A percentile compares a stretch with the other conserved stretches of the same genome.
Evolutionary conservation across 2,888 invertebrate genomes (phyloP).

Genomic region (Cecidostiba fungosa): DNA sequence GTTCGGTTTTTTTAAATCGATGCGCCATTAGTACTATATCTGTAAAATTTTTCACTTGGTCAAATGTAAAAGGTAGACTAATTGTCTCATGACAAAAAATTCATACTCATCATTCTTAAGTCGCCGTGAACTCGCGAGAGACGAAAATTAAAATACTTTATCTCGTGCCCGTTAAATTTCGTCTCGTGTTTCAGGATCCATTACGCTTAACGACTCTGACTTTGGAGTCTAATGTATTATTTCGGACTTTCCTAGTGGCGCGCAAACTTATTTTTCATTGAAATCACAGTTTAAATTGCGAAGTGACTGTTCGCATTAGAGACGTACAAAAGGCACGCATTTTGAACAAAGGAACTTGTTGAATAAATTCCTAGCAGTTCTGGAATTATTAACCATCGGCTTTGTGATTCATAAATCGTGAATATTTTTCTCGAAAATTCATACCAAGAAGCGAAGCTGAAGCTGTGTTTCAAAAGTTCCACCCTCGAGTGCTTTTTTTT

Average conservation of each 20-base stretch:
- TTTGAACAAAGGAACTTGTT: background rate
- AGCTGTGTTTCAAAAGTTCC: background rate
- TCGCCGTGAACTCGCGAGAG: too few species aligned
- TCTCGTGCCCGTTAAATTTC: background rate
- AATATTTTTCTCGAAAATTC: background rate
- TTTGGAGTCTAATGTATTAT: background rate
- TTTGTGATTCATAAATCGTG: background rate
- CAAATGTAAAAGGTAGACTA: too few species aligned
- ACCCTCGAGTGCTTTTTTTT: background rate
- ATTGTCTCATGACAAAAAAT: too few species aligned
- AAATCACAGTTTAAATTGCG: constrained; percentile 25
- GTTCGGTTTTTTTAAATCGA: too few species aligned
- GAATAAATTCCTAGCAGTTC: background rate
- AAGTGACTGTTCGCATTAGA: background rate
- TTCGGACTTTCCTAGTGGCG: background rate
- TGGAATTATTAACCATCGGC: background rate
- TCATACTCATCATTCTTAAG: too few species aligned
- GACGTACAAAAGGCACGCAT: background rate
- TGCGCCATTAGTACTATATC: too few species aligned
- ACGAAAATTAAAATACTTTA: background rate
- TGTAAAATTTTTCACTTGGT: too few species aligned
- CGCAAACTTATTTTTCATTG: constrained; percentile 28
- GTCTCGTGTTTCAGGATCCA: background rate
- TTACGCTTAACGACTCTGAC: constrained; percentile 5
- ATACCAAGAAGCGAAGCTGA: background rate